These are phyloP conservation scores for Rhinolophus sinicus DNA, from an alignment of 2,113 vertebrate genomes.

Conservation along the genomic window DNA sequence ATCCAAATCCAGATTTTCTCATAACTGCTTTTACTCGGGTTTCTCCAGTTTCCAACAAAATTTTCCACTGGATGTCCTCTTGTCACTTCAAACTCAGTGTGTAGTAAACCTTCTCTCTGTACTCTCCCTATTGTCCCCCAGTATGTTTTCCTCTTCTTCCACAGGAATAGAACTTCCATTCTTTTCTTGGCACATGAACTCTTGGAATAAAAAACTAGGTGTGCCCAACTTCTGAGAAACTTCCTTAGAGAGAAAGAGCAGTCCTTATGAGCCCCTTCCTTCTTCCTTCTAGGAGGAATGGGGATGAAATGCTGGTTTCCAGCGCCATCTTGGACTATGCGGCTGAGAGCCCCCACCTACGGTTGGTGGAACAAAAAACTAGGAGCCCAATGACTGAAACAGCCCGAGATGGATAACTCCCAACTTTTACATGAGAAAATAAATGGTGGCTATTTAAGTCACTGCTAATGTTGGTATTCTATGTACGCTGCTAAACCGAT, in stretches of 20 bases:
- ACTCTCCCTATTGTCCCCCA: background rate
- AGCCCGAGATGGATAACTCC: background rate
- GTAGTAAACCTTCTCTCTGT: background rate
- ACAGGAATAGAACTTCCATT: background rate
- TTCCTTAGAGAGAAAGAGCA: background rate
- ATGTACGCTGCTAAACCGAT: background rate
- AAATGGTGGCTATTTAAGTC: background rate
- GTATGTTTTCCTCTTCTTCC: background rate
- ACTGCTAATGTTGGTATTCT: background rate
- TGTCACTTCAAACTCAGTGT: background rate
- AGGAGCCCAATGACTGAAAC: background rate
- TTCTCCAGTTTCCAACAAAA: background rate
- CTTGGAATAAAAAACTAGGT: background rate
- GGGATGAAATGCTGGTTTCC: background rate
- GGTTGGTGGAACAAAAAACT: background rate
- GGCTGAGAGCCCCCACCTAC: background rate
- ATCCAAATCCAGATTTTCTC: background rate
- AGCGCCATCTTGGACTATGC: background rate
- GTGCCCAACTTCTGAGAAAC: background rate
- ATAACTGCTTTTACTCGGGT: background rate
- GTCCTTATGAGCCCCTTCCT: background rate
- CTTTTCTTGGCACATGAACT: background rate
- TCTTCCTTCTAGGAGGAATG: background rate
- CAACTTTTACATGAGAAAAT: constrained; percentile 13
- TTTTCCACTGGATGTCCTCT: background rate